These are phyloP conservation scores for Macroramphosus scolopax DNA, from an alignment of 2,797 vertebrate genomes.

Conservation along the genomic window DNA sequence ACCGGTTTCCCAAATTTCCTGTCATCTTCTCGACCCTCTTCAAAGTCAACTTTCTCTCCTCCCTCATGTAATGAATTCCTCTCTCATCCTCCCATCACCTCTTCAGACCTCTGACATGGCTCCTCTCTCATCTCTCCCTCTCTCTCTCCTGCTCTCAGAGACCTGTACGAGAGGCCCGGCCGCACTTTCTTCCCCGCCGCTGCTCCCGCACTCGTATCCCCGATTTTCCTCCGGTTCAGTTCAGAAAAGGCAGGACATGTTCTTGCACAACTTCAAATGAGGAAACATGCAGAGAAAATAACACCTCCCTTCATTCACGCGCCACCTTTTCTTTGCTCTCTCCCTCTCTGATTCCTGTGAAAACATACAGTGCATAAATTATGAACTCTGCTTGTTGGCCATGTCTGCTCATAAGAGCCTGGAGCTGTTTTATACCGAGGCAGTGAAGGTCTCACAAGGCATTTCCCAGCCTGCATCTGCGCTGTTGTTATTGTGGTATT, in stretches of 20 bases:
- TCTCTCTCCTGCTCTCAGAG: background rate
- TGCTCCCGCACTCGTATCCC: conserved; percentile 55
- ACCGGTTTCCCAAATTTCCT: no score
- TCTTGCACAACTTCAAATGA: conserved; percentile 47
- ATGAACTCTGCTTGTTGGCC: conserved; percentile 14
- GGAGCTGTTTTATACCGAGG: conserved; percentile 44
- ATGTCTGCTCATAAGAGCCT: conserved; percentile 25
- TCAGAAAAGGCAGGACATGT: conserved; percentile 13
- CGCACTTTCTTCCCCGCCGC: conserved; percentile 52
- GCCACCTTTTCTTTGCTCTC: conserved; percentile 32
- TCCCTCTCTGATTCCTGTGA: conserved; percentile 20
- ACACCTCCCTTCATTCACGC: conserved; percentile 26
- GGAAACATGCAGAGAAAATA: conserved; percentile 31
- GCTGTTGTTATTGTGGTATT: conserved; percentile 69
- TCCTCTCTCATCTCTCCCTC: conserved; percentile 11
- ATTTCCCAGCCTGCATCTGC: conserved; percentile 70
- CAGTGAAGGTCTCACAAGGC: conserved; percentile 51
- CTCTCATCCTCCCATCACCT: conserved; percentile 20
- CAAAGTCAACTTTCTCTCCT: background rate
- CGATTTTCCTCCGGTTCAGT: conserved; percentile 40
- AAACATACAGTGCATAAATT: conserved; percentile 32
- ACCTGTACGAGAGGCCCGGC: conserved; percentile 69
- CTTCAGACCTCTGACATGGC: conserved; percentile 8
- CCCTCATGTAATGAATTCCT: conserved; percentile 4
- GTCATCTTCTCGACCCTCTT: no score